Conservation (phyloP, 2,797 vertebrate species). For the Phrynocephalus guinanensis region DNA sequence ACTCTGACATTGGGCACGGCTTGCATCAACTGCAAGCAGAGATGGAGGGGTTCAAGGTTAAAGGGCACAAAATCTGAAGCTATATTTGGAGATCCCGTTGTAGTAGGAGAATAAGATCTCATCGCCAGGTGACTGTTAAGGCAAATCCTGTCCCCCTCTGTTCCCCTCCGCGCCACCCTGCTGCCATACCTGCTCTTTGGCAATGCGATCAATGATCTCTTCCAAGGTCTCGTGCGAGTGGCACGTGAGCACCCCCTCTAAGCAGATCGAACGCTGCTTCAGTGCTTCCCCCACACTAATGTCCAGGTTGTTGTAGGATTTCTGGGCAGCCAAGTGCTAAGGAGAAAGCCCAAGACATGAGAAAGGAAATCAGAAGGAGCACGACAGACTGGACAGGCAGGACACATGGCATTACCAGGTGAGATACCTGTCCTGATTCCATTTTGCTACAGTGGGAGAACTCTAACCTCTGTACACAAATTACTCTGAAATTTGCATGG, state of each 20-base stretch:
- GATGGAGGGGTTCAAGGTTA: neutral
- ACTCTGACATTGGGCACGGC: neutral
- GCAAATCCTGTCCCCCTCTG: neutral
- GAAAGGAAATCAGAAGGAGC: neutral
- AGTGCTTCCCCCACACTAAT: conserved; percentile 87
- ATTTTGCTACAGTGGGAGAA: neutral
- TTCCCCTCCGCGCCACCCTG: neutral
- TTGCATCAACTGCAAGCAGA: neutral
- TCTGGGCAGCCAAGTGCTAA: conserved; percentile 92
- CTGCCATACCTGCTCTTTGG: conserved; percentile 83
- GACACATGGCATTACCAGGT: too few relatives aligned
- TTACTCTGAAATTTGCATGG: too few relatives aligned
- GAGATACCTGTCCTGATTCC: neutral
- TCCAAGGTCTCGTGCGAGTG: conserved; percentile 88
- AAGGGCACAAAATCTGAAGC: conserved; percentile 1
- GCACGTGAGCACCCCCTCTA: conserved; percentile 91
- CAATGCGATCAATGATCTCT: conserved; percentile 86
- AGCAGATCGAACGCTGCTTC: conserved; percentile 76
- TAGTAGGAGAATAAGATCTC: neutral
- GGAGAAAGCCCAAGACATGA: conserved; percentile 15
- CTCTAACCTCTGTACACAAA: too few relatives aligned
- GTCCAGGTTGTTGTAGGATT: conserved; percentile 92
- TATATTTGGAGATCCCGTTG: neutral
- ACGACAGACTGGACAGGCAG: neutral
- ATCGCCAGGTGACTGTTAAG: neutral